phyloP scores from a whole-genome alignment of 1,140 invertebrate genomes.

The Apolygus lucorum region DNA sequence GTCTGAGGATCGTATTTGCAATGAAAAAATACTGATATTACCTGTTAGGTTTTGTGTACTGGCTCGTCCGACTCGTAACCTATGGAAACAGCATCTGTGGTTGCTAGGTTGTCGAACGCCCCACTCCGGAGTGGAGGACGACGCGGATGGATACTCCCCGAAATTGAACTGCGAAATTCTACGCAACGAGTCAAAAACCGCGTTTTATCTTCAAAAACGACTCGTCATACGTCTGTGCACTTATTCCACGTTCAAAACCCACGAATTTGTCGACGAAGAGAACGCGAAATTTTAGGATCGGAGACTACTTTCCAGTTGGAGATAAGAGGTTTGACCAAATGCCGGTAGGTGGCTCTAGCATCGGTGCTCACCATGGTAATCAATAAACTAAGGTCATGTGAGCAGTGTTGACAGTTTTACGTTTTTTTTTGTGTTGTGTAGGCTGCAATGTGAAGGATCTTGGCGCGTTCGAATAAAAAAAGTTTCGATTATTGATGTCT shows the following conservation, averaged over 20 bases:
- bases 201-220: no score
- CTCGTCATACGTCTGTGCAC: no score
- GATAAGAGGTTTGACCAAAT: background rate
- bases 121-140: background rate
- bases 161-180: background rate
- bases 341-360: background rate
- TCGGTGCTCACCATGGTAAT: background rate
- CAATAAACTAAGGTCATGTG: background rate
- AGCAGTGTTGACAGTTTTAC: background rate
- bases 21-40: constrained; percentile 14
- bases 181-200: no score
- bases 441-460: no score
- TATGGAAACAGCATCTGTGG: constrained; percentile 23
- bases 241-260: background rate
- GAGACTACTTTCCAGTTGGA: background rate
- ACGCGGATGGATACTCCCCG: background rate
- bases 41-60: constrained; percentile 9
- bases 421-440: background rate
- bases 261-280: background rate
- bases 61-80: constrained; percentile 5
- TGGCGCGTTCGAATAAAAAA: no score
- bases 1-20: no score
- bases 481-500: no score
- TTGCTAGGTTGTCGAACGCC: constrained; percentile 18
- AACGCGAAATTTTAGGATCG: background rate